phyloP scores from a whole-genome alignment of 2,888 invertebrate species.

The Drosophila monieri region DNA sequence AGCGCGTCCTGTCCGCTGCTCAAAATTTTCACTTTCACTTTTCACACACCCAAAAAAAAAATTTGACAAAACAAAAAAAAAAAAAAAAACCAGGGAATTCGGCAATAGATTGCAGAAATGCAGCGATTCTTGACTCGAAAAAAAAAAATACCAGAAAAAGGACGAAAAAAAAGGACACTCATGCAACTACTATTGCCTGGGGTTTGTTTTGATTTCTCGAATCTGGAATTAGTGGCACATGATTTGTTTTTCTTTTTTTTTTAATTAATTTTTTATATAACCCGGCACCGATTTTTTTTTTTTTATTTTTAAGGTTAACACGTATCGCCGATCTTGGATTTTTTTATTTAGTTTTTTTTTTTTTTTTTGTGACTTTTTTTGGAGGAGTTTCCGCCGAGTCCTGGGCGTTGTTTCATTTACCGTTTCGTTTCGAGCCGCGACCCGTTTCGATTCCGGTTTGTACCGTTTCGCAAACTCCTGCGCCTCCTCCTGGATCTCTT shows the following conservation, averaged over 20 bases:
- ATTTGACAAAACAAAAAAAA: constrained; percentile 39
- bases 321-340: constrained; percentile 5
- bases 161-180: constrained; percentile 2
- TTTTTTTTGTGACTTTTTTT: constrained; percentile 7
- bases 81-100: constrained; percentile 19
- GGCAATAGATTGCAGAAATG: constrained; percentile 32
- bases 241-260: background rate
- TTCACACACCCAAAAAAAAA: constrained; percentile 81
- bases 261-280: background rate
- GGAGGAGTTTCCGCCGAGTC: constrained; percentile 50
- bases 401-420: constrained; percentile 76
- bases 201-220: constrained; percentile 12
- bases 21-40: constrained; percentile 83
- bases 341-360: background rate
- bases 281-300: background rate
- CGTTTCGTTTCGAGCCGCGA: constrained; percentile 54
- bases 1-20: constrained; percentile 45
- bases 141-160: background rate
- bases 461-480: constrained; percentile 32
- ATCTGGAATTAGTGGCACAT: constrained; percentile 8
- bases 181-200: constrained; percentile 12
- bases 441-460: constrained; percentile 55
- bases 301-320: background rate
- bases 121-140: background rate
- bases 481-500: constrained; percentile 7